Evolutionary conservation across 1,140 invertebrate genomes (phyloP), one percentile per base, ranked within the genome.

Genomic region (Homalodisca vitripennis): DNA sequence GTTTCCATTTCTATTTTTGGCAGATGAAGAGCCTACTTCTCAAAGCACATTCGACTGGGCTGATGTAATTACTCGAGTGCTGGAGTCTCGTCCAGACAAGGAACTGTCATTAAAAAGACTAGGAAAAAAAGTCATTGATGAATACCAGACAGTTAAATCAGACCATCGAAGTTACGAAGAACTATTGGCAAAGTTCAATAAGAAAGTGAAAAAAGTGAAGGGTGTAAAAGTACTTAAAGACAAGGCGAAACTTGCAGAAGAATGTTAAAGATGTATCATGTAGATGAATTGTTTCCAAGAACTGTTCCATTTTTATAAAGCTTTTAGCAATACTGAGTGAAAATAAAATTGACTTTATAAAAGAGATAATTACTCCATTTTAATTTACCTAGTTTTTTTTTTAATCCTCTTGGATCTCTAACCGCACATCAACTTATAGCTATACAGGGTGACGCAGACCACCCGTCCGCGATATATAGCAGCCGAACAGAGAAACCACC

Each of bases 151-250:
- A 48, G 31, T 65, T 1, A 65, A 69, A n/a, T 67, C 66, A 24
- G 69, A 71, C 3, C 29, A 26, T 14, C 57, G 66, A 53, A 53
- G 48, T 27, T 70, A 66, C 27, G 72, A 73, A 34, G 53, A 69
- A 24, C 32, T 71, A 26, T 41, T 68, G 27, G 32, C 55, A 2
- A 73, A 71, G 29, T 70, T 73, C 31, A 71, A 71, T 27, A 73
- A 73, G 64, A 73, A 71, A 71, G 51, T 73, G 14, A 51, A 63
- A 48, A 71, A 67, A 29, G 62, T 32, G 14, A 41, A 22, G 10
- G 55, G 66, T 30, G 67, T 73, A n/a, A 31, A 26, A 47, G 66
- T 73, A 2, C 27, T 73, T 17, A 71, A 71, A 64, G 72, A 73
- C 31, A 73, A 55, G 47, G 72, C 69, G 0, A 73, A 65, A 67